Evolutionary conservation across 1,140 invertebrate species (phyloP).

Genomic region (Parapsyche elsis): DNA sequence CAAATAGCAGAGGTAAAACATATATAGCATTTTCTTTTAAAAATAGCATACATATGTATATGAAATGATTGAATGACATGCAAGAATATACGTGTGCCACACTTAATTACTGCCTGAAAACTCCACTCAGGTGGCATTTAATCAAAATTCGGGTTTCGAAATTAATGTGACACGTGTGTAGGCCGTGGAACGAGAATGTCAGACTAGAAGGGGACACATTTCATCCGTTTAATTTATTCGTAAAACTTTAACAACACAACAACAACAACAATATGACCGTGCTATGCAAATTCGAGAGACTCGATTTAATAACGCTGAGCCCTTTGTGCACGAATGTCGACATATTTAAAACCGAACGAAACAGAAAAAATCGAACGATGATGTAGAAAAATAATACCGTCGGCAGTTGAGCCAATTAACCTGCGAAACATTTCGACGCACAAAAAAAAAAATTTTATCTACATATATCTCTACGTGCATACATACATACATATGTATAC

Average conservation of each 20-base stretch:
- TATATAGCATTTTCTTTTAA: too few species aligned
- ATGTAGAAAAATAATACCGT: not conserved
- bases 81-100: not conserved
- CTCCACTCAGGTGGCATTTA: slow-evolving; percentile 24
- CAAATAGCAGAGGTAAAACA: not conserved
- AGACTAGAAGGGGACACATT: slow-evolving; percentile 39
- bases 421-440: not conserved
- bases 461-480: too few species aligned
- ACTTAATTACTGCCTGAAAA: not conserved
- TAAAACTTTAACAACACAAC: slow-evolving; percentile 42
- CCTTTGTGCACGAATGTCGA: not conserved
- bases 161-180: slow-evolving; percentile 26
- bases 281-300: slow-evolving; percentile 22
- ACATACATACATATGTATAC: too few species aligned
- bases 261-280: slow-evolving; percentile 15
- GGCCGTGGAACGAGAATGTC: slow-evolving; percentile 19
- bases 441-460: too few species aligned
- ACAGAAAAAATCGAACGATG: not conserved
- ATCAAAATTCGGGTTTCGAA: slow-evolving; percentile 35
- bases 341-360: not conserved
- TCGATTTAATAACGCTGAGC: too few species aligned
- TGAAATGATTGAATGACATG: not conserved
- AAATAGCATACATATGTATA: not conserved
- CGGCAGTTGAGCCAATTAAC: slow-evolving; percentile 8
- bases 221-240: slow-evolving; percentile 47